phyloP scores from a whole-genome alignment of 1,140 invertebrate genomes.

The Bombus polaris region DNA sequence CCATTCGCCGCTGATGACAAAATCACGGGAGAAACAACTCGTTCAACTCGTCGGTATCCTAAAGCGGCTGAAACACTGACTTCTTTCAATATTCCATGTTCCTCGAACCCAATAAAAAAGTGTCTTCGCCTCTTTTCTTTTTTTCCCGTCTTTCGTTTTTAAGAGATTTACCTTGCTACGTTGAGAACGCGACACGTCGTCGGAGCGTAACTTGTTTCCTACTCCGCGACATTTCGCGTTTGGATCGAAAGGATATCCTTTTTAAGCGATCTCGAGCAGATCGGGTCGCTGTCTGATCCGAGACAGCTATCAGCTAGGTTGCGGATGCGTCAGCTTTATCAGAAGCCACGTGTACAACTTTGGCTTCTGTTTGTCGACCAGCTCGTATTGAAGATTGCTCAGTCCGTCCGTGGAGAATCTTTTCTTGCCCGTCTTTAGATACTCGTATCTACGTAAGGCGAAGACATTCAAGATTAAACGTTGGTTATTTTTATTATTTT shows the following conservation, averaged over 20 bases:
- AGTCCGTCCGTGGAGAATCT: slow-evolving; percentile 93
- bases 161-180: background rate
- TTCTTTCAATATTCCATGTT: background rate
- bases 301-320: slow-evolving; percentile 84
- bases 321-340: slow-evolving; percentile 85
- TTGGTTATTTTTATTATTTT: no score
- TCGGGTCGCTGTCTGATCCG: slow-evolving; percentile 78
- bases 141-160: background rate
- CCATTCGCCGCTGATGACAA: background rate
- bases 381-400: slow-evolving; percentile 92
- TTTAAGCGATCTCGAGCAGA: background rate
- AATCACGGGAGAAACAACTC: slow-evolving; percentile 17
- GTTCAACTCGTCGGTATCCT: background rate
- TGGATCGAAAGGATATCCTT: background rate
- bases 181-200: background rate
- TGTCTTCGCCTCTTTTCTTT: background rate
- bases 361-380: slow-evolving; percentile 87
- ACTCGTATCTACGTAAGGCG: slow-evolving; percentile 87
- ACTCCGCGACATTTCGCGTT: background rate
- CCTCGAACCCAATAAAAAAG: no score
- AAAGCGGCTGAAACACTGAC: background rate
- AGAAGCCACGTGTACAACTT: slow-evolving; percentile 90
- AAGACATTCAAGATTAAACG: background rate
- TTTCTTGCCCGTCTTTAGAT: slow-evolving; percentile 91
- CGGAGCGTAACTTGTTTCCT: background rate